A percentile compares a stretch with the other conserved stretches of the same genome.
Evolutionary conservation across 2,797 vertebrate genomes (phyloP).

Genomic region (Nothura maculosa): DNA sequence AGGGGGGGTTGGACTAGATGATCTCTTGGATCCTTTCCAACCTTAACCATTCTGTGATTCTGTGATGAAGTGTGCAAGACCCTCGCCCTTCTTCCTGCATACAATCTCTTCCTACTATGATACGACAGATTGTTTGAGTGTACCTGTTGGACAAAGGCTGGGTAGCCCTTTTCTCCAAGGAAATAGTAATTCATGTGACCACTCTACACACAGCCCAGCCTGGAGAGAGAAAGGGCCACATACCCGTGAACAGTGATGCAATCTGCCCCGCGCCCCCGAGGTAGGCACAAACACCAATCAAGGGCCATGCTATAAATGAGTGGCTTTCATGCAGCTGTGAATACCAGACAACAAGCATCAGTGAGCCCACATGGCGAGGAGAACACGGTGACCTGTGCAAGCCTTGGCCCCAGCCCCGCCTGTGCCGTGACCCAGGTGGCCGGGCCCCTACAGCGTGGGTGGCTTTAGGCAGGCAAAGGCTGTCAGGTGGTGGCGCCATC

Average conservation of each 20-base stretch:
- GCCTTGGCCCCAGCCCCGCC: not conserved
- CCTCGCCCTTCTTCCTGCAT: not conserved
- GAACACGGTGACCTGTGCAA: not conserved
- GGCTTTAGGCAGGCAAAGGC: not conserved
- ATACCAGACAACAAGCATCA: not conserved
- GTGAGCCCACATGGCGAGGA: not conserved
- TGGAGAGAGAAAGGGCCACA: fast-evolving
- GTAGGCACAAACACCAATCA: not conserved
- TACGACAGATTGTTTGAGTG: not conserved
- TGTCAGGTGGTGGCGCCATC: not conserved
- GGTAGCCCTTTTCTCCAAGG: not conserved
- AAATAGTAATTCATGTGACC: not conserved
- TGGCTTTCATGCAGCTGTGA: not conserved
- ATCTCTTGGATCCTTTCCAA: too few species aligned
- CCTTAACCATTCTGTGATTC: too few species aligned
- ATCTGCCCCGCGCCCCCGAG: not conserved
- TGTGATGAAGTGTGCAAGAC: not conserved
- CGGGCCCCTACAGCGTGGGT: not conserved
- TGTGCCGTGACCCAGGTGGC: not conserved
- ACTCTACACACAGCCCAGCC: not conserved
- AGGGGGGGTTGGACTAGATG: too few species aligned
- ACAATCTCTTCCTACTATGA: not conserved
- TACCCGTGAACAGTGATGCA: not conserved
- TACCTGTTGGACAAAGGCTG: not conserved
- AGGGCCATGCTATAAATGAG: not conserved